Conservation (phyloP, 2,113 vertebrate species). For the Platanista minor region DNA sequence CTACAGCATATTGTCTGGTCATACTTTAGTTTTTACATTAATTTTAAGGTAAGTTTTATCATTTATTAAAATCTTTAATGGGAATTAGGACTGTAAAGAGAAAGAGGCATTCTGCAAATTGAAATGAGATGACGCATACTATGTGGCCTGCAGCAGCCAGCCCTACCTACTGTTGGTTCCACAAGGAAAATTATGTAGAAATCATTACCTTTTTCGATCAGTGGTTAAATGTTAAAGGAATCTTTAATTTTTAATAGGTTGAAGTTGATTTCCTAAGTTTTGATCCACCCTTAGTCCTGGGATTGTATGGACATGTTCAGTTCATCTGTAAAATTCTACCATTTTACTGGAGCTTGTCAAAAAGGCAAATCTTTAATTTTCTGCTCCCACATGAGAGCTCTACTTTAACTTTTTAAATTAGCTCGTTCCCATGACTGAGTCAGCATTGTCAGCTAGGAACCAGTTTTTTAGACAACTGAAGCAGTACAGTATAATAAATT, state of each 20-base stretch:
- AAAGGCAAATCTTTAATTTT: not conserved
- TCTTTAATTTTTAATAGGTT: not conserved
- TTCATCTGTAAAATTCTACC: not conserved
- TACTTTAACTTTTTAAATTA: not conserved
- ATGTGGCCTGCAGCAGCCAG: not conserved
- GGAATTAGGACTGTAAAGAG: not conserved
- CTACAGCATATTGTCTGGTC: not conserved
- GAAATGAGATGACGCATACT: not conserved
- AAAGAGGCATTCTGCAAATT: not conserved
- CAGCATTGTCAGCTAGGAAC: not conserved
- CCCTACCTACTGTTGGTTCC: not conserved
- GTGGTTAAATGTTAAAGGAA: not conserved
- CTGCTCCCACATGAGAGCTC: not conserved
- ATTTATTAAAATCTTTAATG: not conserved
- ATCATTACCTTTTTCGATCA: not conserved
- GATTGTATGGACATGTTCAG: not conserved
- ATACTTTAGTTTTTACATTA: not conserved
- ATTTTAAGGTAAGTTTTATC: constrained; percentile 51
- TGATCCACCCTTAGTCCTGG: not conserved
- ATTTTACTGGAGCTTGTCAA: not conserved
- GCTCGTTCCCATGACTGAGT: not conserved
- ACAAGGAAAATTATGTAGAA: not conserved
- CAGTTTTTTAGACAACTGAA: not conserved
- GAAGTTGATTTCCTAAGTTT: not conserved
- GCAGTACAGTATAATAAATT: not conserved